Base-by-base conservation (phyloP, 2,888 invertebrate genomes). In the Autographa gamma region DNA sequence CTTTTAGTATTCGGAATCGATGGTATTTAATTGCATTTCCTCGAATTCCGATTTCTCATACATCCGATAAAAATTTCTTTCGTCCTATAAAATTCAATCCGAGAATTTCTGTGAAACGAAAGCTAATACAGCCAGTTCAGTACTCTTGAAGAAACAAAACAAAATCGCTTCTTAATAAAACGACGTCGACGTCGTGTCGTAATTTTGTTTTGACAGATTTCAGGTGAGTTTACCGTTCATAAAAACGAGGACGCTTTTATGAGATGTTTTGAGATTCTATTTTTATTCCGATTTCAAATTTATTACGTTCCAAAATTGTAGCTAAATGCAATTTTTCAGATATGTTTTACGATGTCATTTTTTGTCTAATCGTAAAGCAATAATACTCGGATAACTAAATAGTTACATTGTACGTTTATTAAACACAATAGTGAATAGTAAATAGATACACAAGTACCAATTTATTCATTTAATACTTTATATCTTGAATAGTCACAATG, bases 111-210 rank as follows among this genome's bases (percentile, higher is more conserved):
- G n/a, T n/a, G n/a, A 48, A 48, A 48, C 1, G n/a, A 48, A 48
- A 48, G 48, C 48, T 48, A 48, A 43, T 43, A 6, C 48, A n/a
- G n/a, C 48, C 48, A 48, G 48, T 48, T 48, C n/a, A 48, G 48
- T 48, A 6, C 48, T n/a, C 48, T 48, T 48, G n/a, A 48, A 48
- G 48, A 48, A 16, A 48, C n/a, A 48, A 48, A 48, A 48, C 48
- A n/a, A 8, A 48, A 48, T n/a, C 48, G 48, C n/a, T n/a, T n/a
- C n/a, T n/a, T n/a, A 48, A 48, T 48, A 48, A 48, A 48, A 48
- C n/a, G n/a, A 48, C 48, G 48, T 48, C 48, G 48, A 48, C 48
- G n/a, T 48, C 48, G 48, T n/a, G 48, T 48, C 48, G 48, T 48
- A 48, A 48, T 48, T 48, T 48, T 48, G 48, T 48, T 48, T 48